phyloP scores from a whole-genome alignment of 1,140 invertebrate species.

The Hycleus phaleratus region DNA sequence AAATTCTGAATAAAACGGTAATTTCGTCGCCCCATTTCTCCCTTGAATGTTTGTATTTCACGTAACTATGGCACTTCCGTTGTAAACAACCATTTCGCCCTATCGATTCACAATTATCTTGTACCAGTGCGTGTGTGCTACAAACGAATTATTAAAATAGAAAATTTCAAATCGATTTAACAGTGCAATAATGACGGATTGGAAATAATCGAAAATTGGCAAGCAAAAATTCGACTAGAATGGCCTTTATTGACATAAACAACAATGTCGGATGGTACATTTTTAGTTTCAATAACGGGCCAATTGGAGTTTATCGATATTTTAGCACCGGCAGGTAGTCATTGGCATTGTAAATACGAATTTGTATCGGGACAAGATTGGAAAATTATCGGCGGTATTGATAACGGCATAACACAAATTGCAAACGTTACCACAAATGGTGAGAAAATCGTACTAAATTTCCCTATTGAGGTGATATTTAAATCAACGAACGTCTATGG shows the following conservation, averaged over 20 bases:
- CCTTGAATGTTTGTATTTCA: background rate
- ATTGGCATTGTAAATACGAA: constrained; percentile 39
- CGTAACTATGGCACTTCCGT: background rate
- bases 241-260: background rate
- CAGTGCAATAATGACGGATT: too few species aligned
- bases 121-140: constrained; percentile 1
- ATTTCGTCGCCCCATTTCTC: background rate
- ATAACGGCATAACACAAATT: constrained; percentile 35
- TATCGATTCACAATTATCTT: constrained; percentile 1
- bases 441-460: constrained; percentile 36
- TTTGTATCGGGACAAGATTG: constrained; percentile 36
- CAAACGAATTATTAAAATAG: background rate
- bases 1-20: too few species aligned
- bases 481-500: constrained; percentile 37
- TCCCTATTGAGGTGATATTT: constrained; percentile 36
- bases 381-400: constrained; percentile 35
- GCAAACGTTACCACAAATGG: constrained; percentile 34
- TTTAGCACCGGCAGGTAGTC: constrained; percentile 27
- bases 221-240: background rate
- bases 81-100: background rate
- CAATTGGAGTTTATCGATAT: constrained; percentile 36
- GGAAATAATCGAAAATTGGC: too few species aligned
- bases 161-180: too few species aligned
- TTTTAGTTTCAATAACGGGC: constrained; percentile 34
- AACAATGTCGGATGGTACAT: constrained; percentile 34